Evolutionary conservation across 1,140 invertebrate species (phyloP).

Genomic region (Helicoverpa zea): DNA sequence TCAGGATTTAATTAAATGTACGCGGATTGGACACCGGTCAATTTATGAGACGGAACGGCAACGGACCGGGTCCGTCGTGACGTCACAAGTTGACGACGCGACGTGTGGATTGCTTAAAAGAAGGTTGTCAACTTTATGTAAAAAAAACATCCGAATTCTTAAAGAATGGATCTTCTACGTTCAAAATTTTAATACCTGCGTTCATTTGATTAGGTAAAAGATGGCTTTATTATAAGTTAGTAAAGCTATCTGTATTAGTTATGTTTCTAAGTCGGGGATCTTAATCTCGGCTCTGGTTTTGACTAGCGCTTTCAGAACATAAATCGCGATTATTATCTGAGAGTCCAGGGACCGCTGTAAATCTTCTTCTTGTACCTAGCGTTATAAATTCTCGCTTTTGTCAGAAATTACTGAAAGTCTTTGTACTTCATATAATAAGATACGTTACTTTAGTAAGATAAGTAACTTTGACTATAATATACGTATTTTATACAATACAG

Average conservation of each 20-base stretch:
- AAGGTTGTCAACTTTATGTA: no score
- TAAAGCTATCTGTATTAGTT: not conserved
- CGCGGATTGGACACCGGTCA: constrained; percentile 1
- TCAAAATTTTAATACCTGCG: not conserved
- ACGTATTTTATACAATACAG: no score
- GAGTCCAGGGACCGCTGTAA: not conserved
- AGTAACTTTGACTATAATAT: no score
- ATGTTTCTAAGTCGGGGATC: not conserved
- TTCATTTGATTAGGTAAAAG: no score
- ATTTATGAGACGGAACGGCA: constrained; percentile 8
- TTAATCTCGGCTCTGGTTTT: not conserved
- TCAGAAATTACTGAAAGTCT: not conserved
- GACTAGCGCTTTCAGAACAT: not conserved
- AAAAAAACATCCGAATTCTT: no score
- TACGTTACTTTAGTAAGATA: no score
- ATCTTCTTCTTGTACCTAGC: not conserved
- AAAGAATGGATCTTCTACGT: no score
- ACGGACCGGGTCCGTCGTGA: not conserved
- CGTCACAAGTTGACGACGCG: not conserved
- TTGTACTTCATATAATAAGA: no score
- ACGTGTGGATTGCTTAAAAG: not conserved
- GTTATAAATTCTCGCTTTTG: not conserved
- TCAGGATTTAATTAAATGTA: constrained; percentile 41
- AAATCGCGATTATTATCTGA: constrained; percentile 6
- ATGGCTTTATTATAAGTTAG: no score